These are phyloP conservation scores for Odontothrips loti DNA, from an alignment of 2,888 invertebrate species.

Conservation along the genomic window DNA sequence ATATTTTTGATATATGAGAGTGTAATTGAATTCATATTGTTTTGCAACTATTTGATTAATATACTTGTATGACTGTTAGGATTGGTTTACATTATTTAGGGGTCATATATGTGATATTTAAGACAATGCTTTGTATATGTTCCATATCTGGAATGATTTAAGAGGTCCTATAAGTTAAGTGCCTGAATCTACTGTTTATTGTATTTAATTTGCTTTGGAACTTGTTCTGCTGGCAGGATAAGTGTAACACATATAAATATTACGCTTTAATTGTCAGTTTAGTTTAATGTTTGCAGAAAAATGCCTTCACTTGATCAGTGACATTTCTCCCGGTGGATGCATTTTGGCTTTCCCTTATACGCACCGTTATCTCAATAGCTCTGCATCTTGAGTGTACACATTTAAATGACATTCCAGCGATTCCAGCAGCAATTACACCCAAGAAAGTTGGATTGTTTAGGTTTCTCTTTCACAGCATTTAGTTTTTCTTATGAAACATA, in stretches of 20 bases:
- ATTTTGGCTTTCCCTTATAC: too few species aligned
- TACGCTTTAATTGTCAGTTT: not conserved
- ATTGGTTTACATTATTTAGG: not conserved
- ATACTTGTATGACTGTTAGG: not conserved
- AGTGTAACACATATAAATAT: not conserved
- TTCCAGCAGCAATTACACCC: too few species aligned
- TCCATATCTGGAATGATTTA: not conserved
- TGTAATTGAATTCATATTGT: not conserved
- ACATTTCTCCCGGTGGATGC: too few species aligned
- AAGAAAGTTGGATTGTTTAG: too few species aligned
- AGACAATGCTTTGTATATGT: constrained; percentile 10
- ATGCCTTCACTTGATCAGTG: not conserved
- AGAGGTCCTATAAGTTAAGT: too few species aligned
- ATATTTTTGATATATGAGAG: not conserved
- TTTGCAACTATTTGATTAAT: not conserved
- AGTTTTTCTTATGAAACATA: too few species aligned
- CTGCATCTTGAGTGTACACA: too few species aligned
- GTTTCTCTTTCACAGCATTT: too few species aligned
- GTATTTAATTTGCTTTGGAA: not conserved
- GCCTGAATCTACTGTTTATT: not conserved
- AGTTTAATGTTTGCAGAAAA: not conserved
- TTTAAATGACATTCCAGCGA: too few species aligned
- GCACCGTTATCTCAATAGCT: too few species aligned
- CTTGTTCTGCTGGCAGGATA: constrained; percentile 5
- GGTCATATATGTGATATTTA: not conserved